Percentiles rank a stretch among this genome's conserved stretches.
These are phyloP conservation scores for Bothrops alternatus DNA, from an alignment of 2,797 vertebrate genomes.

Conservation along the genomic window DNA sequence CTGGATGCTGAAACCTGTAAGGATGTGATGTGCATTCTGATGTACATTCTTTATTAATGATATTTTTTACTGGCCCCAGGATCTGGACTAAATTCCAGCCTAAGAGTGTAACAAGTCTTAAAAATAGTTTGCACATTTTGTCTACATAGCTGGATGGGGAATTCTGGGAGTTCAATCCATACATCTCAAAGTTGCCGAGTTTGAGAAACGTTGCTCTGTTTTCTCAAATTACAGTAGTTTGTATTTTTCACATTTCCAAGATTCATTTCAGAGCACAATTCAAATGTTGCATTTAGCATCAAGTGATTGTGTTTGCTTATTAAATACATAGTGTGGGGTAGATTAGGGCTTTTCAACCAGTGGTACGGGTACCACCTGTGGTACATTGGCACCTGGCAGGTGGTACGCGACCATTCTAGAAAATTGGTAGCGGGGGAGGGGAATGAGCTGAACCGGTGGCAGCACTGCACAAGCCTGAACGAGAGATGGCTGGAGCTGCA, in stretches of 20 bases:
- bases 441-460: too few species aligned
- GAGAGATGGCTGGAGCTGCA: too few species aligned
- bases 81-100: neutral
- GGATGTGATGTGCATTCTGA: neutral
- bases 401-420: too few species aligned
- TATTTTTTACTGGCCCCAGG: neutral
- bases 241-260: neutral
- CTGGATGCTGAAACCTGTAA: neutral
- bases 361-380: too few species aligned
- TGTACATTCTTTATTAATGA: neutral
- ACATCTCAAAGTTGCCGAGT: neutral
- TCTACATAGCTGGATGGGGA: neutral
- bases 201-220: neutral
- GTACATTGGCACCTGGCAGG: too few species aligned
- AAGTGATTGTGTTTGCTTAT: neutral
- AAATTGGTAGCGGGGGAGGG: too few species aligned
- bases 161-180: neutral
- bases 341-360: too few species aligned
- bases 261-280: slow-evolving; percentile 3
- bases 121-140: neutral
- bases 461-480: too few species aligned
- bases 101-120: neutral
- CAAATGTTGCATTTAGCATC: neutral
- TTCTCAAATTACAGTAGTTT: neutral
- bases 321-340: neutral